Evolutionary conservation across 2,113 vertebrate species (phyloP).

Genomic region (Chunga burmeisteri): DNA sequence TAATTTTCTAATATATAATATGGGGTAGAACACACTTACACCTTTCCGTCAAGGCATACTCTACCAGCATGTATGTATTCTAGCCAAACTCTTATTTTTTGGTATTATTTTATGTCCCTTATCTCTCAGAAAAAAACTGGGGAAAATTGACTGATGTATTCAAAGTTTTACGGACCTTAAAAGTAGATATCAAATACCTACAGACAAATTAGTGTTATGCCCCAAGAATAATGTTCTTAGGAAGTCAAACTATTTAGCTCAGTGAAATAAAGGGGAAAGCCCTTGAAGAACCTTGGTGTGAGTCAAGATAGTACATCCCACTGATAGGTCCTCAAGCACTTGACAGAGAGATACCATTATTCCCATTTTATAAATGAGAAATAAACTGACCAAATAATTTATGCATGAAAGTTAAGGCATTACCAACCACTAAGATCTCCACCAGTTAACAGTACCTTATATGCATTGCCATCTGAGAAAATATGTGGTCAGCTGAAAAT

Average conservation of each 20-base stretch:
- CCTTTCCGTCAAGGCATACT: not conserved
- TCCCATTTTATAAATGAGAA: not conserved
- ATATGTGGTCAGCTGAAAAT: not conserved
- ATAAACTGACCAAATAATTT: not conserved
- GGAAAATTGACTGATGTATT: not conserved
- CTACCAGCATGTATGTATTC: not conserved
- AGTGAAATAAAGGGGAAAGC: not conserved
- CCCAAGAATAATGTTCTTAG: not conserved
- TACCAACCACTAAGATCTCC: not conserved
- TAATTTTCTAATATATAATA: not conserved
- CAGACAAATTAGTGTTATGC: not conserved
- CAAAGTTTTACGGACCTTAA: not conserved
- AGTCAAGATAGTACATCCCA: not conserved
- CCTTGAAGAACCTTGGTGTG: not conserved
- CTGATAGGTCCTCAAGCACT: not conserved
- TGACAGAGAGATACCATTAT: not conserved
- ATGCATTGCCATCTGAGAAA: not conserved
- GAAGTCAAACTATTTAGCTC: not conserved
- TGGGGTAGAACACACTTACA: not conserved
- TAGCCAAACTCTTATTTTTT: not conserved
- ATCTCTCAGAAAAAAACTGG: not conserved
- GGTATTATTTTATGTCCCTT: not conserved
- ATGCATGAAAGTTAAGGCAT: not conserved
- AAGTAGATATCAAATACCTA: not conserved
- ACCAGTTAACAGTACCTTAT: not conserved